phyloP scores from a whole-genome alignment of 2,797 vertebrate species.

The Cossypha niveicapilla region DNA sequence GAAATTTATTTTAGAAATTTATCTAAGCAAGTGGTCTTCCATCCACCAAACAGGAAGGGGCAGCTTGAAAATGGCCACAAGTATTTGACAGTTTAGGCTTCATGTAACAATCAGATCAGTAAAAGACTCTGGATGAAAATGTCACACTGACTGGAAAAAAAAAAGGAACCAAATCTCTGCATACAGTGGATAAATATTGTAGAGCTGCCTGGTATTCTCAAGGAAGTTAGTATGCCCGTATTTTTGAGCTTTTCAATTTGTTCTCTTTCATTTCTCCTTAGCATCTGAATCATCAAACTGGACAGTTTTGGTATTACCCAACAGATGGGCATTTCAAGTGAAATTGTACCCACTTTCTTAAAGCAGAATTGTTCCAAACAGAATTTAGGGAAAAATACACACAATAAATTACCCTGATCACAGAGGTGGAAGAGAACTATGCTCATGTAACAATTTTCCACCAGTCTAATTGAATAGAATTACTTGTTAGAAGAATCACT shows the following conservation, averaged over 20 bases:
- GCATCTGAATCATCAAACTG: not conserved
- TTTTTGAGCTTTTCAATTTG: not conserved
- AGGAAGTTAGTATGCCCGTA: not conserved
- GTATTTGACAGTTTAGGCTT: not conserved
- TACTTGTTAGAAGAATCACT: not conserved
- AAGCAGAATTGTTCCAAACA: conserved; percentile 18
- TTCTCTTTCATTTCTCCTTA: conserved; percentile 51
- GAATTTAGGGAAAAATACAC: not conserved
- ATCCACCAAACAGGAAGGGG: not conserved
- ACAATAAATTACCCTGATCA: not conserved
- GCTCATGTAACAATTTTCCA: not conserved
- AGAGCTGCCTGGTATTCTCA: not conserved
- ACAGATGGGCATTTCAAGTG: not conserved
- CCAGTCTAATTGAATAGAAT: not conserved
- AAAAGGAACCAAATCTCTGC: not conserved
- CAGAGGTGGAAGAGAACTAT: not conserved
- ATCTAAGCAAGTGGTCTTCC: not conserved
- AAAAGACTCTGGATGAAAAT: not conserved
- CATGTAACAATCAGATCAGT: not conserved
- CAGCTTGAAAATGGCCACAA: not conserved
- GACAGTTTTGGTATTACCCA: not conserved
- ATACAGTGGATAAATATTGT: not conserved
- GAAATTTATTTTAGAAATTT: not conserved
- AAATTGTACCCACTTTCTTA: not conserved
- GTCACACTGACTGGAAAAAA: not conserved